phyloP scores from a whole-genome alignment of 2,797 vertebrate genomes.

The Allobates femoralis region DNA sequence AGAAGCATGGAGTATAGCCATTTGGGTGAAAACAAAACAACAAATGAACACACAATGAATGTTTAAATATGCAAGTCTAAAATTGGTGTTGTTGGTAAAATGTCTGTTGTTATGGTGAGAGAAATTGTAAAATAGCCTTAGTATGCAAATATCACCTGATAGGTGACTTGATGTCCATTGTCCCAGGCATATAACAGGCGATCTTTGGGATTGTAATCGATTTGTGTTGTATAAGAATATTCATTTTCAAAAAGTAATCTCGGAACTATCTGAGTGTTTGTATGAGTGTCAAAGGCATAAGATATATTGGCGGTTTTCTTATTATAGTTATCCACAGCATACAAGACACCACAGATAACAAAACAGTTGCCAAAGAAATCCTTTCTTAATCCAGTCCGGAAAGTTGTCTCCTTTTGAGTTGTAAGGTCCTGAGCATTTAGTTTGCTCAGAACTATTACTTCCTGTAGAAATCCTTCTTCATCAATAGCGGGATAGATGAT shows the following conservation, averaged over 20 bases:
- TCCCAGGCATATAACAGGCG: slow-evolving; percentile 94
- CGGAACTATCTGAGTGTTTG: slow-evolving; percentile 94
- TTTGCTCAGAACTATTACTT: slow-evolving; percentile 92
- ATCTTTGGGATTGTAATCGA: slow-evolving; percentile 98
- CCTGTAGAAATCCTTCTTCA: slow-evolving; percentile 90
- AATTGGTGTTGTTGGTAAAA: slow-evolving; percentile 7
- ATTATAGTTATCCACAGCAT: slow-evolving; percentile 92
- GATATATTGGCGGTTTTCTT: slow-evolving; percentile 89
- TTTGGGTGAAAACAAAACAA: neutral
- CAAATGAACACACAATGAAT: neutral
- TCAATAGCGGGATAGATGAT: slow-evolving; percentile 92
- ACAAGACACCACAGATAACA: slow-evolving; percentile 94
- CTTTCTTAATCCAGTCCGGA: slow-evolving; percentile 90
- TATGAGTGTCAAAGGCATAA: slow-evolving; percentile 97
- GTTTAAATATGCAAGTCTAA: slow-evolving; percentile 8
- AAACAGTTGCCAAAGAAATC: slow-evolving; percentile 94
- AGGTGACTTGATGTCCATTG: slow-evolving; percentile 97
- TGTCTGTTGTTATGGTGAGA: slow-evolving; percentile 15
- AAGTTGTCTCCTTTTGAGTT: slow-evolving; percentile 92
- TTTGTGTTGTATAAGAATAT: slow-evolving; percentile 92
- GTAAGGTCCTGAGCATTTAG: slow-evolving; percentile 89
- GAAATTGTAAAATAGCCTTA: slow-evolving; percentile 71
- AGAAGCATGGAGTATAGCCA: neutral
- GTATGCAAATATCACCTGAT: slow-evolving; percentile 91
- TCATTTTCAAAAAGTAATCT: slow-evolving; percentile 93